Percentiles rank a stretch among this genome's conserved stretches.
These are phyloP conservation scores for Rattus norvegicus DNA, from an alignment of 2,113 vertebrate genomes.

Conservation along the genomic window DNA sequence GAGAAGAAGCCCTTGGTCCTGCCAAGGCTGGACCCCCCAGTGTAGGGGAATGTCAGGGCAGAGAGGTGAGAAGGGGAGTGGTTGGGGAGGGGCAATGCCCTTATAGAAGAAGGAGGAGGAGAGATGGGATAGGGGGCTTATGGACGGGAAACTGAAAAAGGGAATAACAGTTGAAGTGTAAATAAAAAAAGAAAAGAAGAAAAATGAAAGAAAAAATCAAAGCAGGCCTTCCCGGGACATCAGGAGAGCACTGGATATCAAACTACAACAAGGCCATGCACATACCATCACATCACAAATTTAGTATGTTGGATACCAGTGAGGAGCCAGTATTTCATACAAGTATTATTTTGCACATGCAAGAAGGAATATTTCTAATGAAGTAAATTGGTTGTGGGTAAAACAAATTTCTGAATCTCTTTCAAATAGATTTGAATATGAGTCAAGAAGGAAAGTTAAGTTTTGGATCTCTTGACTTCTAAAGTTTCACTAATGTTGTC, in stretches of 20 bases:
- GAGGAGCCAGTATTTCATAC: neutral
- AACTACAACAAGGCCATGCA: neutral
- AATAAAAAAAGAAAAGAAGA: too few species aligned
- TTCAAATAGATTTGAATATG: neutral
- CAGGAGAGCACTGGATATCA: neutral
- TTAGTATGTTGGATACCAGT: neutral
- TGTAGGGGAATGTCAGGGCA: too few species aligned
- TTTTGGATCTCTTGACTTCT: neutral
- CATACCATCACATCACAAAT: neutral
- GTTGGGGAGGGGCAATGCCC: too few species aligned
- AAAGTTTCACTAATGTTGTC: neutral
- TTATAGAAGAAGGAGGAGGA: too few species aligned
- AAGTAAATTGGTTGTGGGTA: neutral
- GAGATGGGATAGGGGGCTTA: too few species aligned
- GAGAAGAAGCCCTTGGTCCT: too few species aligned
- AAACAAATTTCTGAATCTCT: neutral
- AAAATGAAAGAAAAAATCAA: too few species aligned
- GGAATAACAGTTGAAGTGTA: too few species aligned
- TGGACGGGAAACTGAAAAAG: too few species aligned
- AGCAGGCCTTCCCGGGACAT: neutral
- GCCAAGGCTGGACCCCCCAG: too few species aligned
- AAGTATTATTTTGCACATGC: neutral
- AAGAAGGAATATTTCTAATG: neutral
- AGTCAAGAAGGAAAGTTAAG: neutral
- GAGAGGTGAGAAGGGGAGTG: too few species aligned